Base-by-base conservation (phyloP, 2,888 invertebrate species). In the Drosophila aldrichi region DNA sequence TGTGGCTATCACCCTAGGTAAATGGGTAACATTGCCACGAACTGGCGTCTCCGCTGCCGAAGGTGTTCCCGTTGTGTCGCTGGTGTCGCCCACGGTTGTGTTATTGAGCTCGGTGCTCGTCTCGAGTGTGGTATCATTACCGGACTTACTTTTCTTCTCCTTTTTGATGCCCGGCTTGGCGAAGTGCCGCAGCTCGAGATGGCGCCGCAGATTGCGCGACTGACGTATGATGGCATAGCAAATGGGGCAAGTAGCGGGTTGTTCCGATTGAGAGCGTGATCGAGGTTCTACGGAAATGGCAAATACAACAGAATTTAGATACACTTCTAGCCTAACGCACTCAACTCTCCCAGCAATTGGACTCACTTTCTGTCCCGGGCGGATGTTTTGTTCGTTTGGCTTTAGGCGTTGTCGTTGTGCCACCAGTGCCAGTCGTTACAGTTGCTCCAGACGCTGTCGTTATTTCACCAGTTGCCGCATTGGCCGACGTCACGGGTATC, bases 211-310 rank as follows among this genome's bases (percentile, higher is more conserved):
- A 87, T 95, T 95, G 64, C 95, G 93, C 7, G 95, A 95, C 88
- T 95, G 94, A 69, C 95, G 93, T 40, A 95, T 93, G 55, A 94
- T 94, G 57, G 95, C 94, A 74, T 94, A 94, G 77, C 95, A 95
- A 36, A 95, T 93, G 32, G 95, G 95, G 91, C 95, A 95, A 52
- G 94, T 93, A 25, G 95, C 94, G 40, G 95, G 95, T 91, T 95
- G 95, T 87, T 95, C 95, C 14, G 95, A 95, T 77, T 94, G 94
- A 25, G 94, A 94, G 63, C 94, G 93, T 58, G 94, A 93, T 79
- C 94, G 94, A 34, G 94, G 93, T 76, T 94, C 93, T 93, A 48
- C 18, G 64, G 2, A 29, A 38, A 25, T 0, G 76, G 77, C 18
- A 57, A 29, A 43, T 3, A 22, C 7, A 43, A 44, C 36, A 38